Conservation (phyloP, 2,888 invertebrate species). For the Drosophila demipolita region DNA sequence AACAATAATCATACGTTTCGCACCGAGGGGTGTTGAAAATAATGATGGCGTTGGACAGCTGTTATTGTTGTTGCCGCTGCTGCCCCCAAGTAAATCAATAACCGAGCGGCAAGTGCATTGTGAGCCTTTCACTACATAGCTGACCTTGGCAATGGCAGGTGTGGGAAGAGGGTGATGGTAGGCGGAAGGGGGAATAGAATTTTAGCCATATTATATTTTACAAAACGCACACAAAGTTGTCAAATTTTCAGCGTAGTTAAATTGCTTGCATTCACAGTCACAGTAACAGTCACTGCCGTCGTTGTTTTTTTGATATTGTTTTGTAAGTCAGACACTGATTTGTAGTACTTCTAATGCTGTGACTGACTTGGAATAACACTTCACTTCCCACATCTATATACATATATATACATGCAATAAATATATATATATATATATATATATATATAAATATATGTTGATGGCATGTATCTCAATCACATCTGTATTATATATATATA, state of each 20-base stretch:
- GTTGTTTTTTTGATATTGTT: conserved; percentile 25
- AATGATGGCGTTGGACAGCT: conserved; percentile 51
- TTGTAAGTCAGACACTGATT: conserved; percentile 55
- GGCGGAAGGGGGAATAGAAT: conserved; percentile 1
- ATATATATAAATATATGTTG: conserved; percentile 10
- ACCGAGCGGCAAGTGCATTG: conserved; percentile 61
- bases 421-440: conserved; percentile 13
- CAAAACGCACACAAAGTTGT: conserved; percentile 23
- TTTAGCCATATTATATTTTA: conserved; percentile 16
- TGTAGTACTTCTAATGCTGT: conserved; percentile 57
- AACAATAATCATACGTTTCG: not conserved
- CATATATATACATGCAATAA: conserved; percentile 13
- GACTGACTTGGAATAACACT: conserved; percentile 8
- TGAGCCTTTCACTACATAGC: conserved; percentile 39
- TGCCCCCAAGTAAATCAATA: conserved; percentile 65
- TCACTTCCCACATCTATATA: not conserved
- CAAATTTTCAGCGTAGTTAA: conserved; percentile 54
- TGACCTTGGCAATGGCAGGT: conserved; percentile 53
- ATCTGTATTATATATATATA: conserved; percentile 19
- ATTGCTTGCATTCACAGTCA: conserved; percentile 36
- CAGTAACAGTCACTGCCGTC: conserved; percentile 51
- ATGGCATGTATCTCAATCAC: conserved; percentile 33
- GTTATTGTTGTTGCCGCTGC: conserved; percentile 30
- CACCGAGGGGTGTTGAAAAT: conserved; percentile 3
- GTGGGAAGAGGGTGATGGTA: not conserved